Conservation (phyloP, 2,888 invertebrate genomes). For the Idaea aversata region DNA sequence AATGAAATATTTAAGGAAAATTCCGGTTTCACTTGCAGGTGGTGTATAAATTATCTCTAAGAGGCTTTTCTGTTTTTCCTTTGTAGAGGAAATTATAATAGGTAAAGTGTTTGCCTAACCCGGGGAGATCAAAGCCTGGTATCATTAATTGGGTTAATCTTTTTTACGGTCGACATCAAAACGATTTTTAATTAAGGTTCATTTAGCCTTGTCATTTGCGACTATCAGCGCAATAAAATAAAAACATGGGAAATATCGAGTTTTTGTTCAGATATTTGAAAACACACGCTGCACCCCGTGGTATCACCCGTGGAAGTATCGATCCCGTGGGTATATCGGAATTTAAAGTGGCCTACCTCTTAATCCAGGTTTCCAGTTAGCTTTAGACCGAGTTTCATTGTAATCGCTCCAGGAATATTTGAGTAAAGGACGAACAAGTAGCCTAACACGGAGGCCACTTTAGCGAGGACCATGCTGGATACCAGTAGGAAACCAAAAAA, state of each 20-base stretch:
- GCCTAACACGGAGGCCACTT: too few relatives aligned
- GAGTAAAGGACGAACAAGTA: too few relatives aligned
- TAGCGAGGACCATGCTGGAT: too few relatives aligned
- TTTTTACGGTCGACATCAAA: background rate
- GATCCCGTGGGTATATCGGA: too few relatives aligned
- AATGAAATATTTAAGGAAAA: constrained; percentile 6
- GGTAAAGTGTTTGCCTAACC: constrained; percentile 29
- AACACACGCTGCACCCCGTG: too few relatives aligned
- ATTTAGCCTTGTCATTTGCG: background rate
- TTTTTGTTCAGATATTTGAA: background rate
- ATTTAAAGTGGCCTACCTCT: too few relatives aligned
- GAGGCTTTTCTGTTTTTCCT: constrained; percentile 12
- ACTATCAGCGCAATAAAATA: background rate
- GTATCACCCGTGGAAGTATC: too few relatives aligned
- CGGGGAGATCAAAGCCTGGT: constrained; percentile 36
- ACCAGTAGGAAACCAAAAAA: too few relatives aligned
- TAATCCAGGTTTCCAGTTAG: too few relatives aligned
- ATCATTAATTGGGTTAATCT: constrained; percentile 3
- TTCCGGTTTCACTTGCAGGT: constrained; percentile 9
- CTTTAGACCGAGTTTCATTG: too few relatives aligned
- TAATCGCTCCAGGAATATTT: too few relatives aligned
- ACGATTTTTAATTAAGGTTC: background rate
- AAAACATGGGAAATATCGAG: too few relatives aligned
- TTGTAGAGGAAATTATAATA: constrained; percentile 33
- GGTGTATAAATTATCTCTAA: constrained; percentile 15